Base-by-base conservation (phyloP, 2,888 invertebrate species). In the Megastigmus dorsalis region DNA sequence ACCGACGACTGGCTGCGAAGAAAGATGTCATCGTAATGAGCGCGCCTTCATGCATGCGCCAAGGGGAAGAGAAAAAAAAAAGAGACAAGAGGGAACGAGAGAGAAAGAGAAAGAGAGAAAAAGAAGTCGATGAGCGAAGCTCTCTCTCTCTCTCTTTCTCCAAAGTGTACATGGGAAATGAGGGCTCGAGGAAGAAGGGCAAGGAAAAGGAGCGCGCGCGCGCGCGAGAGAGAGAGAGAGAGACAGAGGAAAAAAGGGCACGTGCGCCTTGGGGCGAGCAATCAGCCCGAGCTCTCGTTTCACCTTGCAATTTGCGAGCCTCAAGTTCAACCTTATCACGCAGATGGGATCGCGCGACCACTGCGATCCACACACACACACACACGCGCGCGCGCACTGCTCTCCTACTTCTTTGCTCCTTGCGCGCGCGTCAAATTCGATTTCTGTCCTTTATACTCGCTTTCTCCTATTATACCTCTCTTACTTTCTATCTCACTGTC, bases 271-370 rank as follows among this genome's bases (percentile, higher is more conserved):
- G 62, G 18, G 55, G 48, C 38, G 60, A 60, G 67, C 52, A 62
- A 67, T 54, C 73, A 62, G 50, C 48, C 23, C 48, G 28, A 55
- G 68, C 43, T 57, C 59, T 65, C 20, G 30, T 65, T 57, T 65
- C 18, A 23, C 18, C 60, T 23, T 23, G 52, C 38, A 66, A 70
- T 60, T 74, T 72, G 54, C 43, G 62, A 67, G 63, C 67, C 33
- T 71, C 62, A 68, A 74, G 73, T 68, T 73, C 60, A 74, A n/a
- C 57, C 18, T 63, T 71, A 71, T 63, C 70, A 52, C 28, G 26
- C 13, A 52, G 45, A 60, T 43, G 38, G 59, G 36, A 67, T 67
- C 60, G 55, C 38, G 48, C 20, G 9, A 13, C 15, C 20, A 2
- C 33, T 4, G 3, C 38, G 3, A n/a, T n/a, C n/a, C n/a, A n/a